Percentiles rank a stretch among this genome's conserved stretches.
These are phyloP conservation scores for Macquaria australasica DNA, from an alignment of 2,113 vertebrate genomes.

Conservation along the genomic window DNA sequence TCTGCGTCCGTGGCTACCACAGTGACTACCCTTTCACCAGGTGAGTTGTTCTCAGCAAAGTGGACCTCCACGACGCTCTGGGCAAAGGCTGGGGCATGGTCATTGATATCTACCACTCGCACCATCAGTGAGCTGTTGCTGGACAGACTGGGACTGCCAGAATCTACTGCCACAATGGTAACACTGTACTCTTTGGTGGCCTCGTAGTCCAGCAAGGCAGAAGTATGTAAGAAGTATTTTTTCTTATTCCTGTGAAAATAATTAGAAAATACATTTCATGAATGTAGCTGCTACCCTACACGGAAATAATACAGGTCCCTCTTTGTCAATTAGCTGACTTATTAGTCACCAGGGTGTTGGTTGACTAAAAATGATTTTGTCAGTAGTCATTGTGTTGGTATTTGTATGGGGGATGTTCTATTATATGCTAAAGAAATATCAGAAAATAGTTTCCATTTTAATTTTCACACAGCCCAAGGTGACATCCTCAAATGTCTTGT, in stretches of 20 bases:
- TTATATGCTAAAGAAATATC: neutral
- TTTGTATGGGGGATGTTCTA: conserved; percentile 3
- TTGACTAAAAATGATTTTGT: neutral
- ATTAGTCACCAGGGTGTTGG: conserved; percentile 5
- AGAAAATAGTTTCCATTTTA: neutral
- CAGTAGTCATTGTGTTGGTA: conserved; percentile 2
- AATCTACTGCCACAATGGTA: conserved; percentile 96
- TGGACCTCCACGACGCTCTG: conserved; percentile 92
- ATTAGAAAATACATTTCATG: conserved; percentile 8
- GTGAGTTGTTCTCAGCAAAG: conserved; percentile 95
- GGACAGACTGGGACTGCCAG: conserved; percentile 95
- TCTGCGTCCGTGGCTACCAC: conserved; percentile 93
- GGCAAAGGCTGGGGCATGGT: conserved; percentile 92
- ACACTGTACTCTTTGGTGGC: conserved; percentile 92
- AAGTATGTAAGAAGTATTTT: conserved; percentile 97
- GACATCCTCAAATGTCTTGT: neutral
- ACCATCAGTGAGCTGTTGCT: conserved; percentile 95
- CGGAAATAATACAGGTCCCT: neutral
- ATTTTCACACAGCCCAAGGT: neutral
- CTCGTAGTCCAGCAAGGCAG: conserved; percentile 95
- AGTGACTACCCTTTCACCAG: conserved; percentile 91
- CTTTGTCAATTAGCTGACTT: neutral
- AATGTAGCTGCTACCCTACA: neutral
- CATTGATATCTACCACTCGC: conserved; percentile 93
- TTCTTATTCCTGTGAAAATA: conserved; percentile 88